Conservation (phyloP, 2,888 invertebrate species). For the Eupithecia vulgata region DNA sequence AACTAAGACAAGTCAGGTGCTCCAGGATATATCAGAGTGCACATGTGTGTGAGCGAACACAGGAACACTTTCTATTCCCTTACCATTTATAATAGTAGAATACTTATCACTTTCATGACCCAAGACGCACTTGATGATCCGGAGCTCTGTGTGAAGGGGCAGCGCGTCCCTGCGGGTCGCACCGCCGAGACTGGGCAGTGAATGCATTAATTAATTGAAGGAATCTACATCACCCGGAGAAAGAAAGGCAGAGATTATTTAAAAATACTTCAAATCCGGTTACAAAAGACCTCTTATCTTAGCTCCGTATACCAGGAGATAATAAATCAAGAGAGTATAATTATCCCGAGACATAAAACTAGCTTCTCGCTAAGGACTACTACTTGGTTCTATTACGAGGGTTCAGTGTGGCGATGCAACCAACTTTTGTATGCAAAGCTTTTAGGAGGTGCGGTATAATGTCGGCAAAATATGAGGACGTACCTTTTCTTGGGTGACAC, state of each 20-base stretch:
- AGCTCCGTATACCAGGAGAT: constrained; percentile 31
- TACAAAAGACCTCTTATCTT: not conserved
- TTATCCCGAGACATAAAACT: constrained; percentile 36
- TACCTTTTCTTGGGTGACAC: constrained; percentile 43
- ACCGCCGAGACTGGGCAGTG: too few relatives aligned
- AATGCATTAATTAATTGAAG: too few relatives aligned
- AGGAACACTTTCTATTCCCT: too few relatives aligned
- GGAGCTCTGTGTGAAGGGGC: too few relatives aligned
- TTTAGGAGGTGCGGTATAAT: constrained; percentile 61
- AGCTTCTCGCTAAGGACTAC: constrained; percentile 36
- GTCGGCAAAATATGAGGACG: constrained; percentile 55
- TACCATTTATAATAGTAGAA: too few relatives aligned
- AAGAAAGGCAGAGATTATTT: not conserved
- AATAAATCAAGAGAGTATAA: constrained; percentile 32
- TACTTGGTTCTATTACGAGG: constrained; percentile 38
- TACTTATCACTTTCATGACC: too few relatives aligned
- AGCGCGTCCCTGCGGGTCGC: too few relatives aligned
- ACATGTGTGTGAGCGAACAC: too few relatives aligned
- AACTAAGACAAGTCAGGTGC: too few relatives aligned
- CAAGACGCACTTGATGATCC: too few relatives aligned
- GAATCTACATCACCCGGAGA: too few relatives aligned
- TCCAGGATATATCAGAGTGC: too few relatives aligned
- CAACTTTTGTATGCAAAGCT: constrained; percentile 61
- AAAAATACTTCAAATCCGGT: not conserved
- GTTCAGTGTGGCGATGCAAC: constrained; percentile 39